These are phyloP conservation scores for Conus canariensis DNA, from an alignment of 2,888 invertebrate genomes.

Conservation along the genomic window DNA sequence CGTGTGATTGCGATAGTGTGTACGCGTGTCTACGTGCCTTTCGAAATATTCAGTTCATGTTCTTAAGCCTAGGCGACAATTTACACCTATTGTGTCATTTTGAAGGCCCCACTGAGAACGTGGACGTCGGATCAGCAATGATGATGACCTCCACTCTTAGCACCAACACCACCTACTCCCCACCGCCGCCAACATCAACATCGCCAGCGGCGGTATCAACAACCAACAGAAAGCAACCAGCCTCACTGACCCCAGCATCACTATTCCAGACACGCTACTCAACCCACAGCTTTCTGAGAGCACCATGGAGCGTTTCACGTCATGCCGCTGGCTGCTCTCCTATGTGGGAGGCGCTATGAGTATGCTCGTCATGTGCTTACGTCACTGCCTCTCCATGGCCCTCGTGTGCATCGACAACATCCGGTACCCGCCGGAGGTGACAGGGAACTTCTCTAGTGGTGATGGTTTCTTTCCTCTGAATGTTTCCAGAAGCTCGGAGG, in stretches of 20 bases:
- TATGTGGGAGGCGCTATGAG: conserved; percentile 34
- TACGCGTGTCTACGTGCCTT: too few relatives aligned
- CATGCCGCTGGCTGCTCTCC: conserved; percentile 43
- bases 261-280: background rate
- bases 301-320: conserved; percentile 12
- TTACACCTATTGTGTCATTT: too few relatives aligned
- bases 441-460: background rate
- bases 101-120: too few relatives aligned
- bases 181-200: background rate
- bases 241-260: background rate
- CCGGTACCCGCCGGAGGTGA: background rate
- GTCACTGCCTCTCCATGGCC: conserved; percentile 45
- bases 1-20: too few relatives aligned
- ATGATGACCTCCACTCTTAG: too few relatives aligned
- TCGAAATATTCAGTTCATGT: too few relatives aligned
- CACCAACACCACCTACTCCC: background rate
- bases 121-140: too few relatives aligned
- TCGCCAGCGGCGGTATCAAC: background rate
- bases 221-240: background rate
- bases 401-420: conserved; percentile 40
- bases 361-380: conserved; percentile 32
- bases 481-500: background rate
- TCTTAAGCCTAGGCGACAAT: too few relatives aligned
- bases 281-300: background rate
- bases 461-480: background rate